Conservation (phyloP, 2,797 vertebrate genomes). For the Tachyglossus aculeatus region DNA sequence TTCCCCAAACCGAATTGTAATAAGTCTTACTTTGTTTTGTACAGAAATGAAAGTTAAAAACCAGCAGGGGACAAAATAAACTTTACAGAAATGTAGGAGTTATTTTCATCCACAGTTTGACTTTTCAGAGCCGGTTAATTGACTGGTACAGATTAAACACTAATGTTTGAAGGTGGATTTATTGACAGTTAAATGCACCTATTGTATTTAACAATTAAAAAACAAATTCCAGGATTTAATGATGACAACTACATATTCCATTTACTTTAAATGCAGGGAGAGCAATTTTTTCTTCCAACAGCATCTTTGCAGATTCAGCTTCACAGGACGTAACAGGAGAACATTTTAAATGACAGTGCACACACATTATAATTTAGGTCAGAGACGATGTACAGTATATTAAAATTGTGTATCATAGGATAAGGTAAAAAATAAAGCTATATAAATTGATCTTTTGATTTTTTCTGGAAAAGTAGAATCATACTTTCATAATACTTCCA, state of each 20-base stretch:
- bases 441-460: slow-evolving; percentile 66
- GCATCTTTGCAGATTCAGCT: slow-evolving; percentile 64
- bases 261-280: slow-evolving; percentile 61
- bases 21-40: slow-evolving; percentile 54
- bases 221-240: slow-evolving; percentile 63
- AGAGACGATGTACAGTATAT: slow-evolving; percentile 43
- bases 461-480: slow-evolving; percentile 76
- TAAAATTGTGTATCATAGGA: slow-evolving; percentile 57
- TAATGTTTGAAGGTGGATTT: slow-evolving; percentile 68
- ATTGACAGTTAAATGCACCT: slow-evolving; percentile 65
- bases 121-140: slow-evolving; percentile 68
- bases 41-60: slow-evolving; percentile 69
- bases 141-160: slow-evolving; percentile 52
- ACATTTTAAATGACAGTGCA: slow-evolving; percentile 39
- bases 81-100: slow-evolving; percentile 54
- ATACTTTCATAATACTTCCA: slow-evolving; percentile 57
- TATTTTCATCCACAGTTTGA: slow-evolving; percentile 61
- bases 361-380: slow-evolving; percentile 51
- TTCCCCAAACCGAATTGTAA: slow-evolving; percentile 76
- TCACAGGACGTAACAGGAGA: slow-evolving; percentile 53
- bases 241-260: slow-evolving; percentile 58
- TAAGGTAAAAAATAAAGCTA: slow-evolving; percentile 76
- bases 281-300: slow-evolving; percentile 45
- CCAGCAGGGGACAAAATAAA: slow-evolving; percentile 68
- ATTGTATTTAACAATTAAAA: slow-evolving; percentile 63